Base-by-base conservation (phyloP, 2,113 vertebrate genomes). In the Amblyornis subalaris region DNA sequence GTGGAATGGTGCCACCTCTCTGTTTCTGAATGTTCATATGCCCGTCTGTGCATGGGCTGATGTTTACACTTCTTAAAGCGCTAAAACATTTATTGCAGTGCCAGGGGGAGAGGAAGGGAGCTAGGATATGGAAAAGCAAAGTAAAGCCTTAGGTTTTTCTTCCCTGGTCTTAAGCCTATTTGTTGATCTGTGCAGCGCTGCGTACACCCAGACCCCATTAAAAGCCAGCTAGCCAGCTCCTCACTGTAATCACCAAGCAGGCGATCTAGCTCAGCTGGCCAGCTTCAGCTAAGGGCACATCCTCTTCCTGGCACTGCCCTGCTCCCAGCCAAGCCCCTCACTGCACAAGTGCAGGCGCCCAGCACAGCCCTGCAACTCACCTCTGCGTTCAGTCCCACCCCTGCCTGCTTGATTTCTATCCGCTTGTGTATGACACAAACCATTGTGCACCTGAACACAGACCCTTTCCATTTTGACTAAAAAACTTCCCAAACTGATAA, bases 21-120 rank as follows among this genome's bases (percentile, higher is more conserved):
- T 55, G 13, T n/a, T 88, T 73, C 50, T 77, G 60, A 62, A 17
- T 0, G 0, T 24, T 54, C 4, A 13, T 13, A 4, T 17, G 9
- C 7, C 15, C 0, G 0, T 19, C 60, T 23, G 14, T 11, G 29
- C 58, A 45, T 12, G 3, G 42, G 26, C 17, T 80, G 40, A 8
- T 10, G 16, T 62, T 38, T 25, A 14, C 23, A 14, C 44, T 54
- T 19, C 23, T 48, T 8, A 75, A 75, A 47, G 58, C 35, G 18
- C 38, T 55, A 54, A 62, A 66, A 42, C 4, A 28, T 70, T 70
- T 53, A 48, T 10, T 76, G 20, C 21, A 40, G 21, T 25, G 12
- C 2, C 14, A 20, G 19, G 15, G 20, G 14, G 2, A 0, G 0
- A 4, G 9, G 13, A 42, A 42, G 26, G 9, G 4, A 7, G 21